Base-by-base conservation (phyloP, 2,113 vertebrate species). In the Dermatemys mawii region DNA sequence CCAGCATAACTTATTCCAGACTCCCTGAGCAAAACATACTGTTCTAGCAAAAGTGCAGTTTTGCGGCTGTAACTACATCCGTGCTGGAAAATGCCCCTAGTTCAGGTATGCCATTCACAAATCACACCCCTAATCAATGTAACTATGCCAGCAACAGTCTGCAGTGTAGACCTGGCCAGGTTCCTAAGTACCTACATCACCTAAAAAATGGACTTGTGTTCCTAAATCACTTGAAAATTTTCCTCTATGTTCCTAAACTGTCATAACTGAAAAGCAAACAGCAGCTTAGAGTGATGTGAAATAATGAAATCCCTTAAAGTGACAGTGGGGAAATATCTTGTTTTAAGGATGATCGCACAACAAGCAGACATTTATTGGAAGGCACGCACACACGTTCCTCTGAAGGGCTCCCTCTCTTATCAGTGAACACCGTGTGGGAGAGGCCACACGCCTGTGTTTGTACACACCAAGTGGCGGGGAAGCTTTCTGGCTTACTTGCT, bases 171-270 rank as follows among this genome's bases (percentile, higher is more conserved):
- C 19, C 19, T 63, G 60, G 44, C 27, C 6, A 21, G 51, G 29
- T 50, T 53, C 22, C 8, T 1, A 2, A 26, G 48, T 2, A 11
- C 6, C 41, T 1, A 5, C 6, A 0, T 35, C 70, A 78, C 51
- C 29, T 2, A 2, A 4, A 60, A 29, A 49, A 27, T 2, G 80
- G 57, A 60, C 48, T 50, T 38, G 10, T 14, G n/a, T 73, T 73
- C 70, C 38, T 92, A 84, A 84, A 83, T 94, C 87, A 87, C 87
- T 92, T 84, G 93, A 50, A 94, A 87, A 75, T 49, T 50, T 2
- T 8, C 9, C 19, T 11, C 90, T 26, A 48, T 21, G 2, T 55
- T 4, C 2, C 75, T 26, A 4, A 84, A 83, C 79, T 83, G 46
- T 55, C 13, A 79, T 16, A 75, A 55, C 84, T 35, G 3, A 67